A percentile compares a stretch with the other conserved stretches of the same genome.
phyloP scores from a whole-genome alignment of 2,113 vertebrate genomes.

The Crotalus helleri region DNA sequence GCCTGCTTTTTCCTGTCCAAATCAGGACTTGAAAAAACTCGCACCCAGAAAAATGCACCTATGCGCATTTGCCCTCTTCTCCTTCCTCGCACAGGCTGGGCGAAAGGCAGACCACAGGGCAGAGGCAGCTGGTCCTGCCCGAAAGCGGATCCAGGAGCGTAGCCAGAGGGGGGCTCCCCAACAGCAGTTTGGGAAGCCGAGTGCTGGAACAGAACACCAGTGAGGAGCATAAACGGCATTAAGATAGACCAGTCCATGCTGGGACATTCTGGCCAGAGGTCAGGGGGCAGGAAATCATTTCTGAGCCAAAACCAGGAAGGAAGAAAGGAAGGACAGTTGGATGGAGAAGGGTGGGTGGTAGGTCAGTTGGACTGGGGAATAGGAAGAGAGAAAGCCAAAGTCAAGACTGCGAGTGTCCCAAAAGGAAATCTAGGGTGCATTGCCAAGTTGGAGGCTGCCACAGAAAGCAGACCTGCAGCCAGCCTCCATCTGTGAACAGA shows the following conservation, averaged over 20 bases:
- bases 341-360: background rate
- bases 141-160: background rate
- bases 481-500: background rate
- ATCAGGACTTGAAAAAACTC: background rate
- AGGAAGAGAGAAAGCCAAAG: background rate
- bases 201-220: background rate
- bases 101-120: background rate
- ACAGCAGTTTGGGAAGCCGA: background rate
- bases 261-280: background rate
- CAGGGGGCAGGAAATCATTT: background rate
- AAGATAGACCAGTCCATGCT: background rate
- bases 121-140: background rate
- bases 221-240: background rate
- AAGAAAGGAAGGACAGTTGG: background rate
- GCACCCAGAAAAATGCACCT: background rate
- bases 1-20: background rate
- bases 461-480: background rate
- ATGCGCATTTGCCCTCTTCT: background rate
- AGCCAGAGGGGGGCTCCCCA: background rate
- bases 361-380: background rate
- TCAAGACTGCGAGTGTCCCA: background rate
- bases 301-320: background rate
- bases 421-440: background rate
- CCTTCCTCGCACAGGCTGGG: background rate
- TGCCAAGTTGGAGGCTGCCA: background rate